Conservation (phyloP, 2,888 invertebrate genomes). For the Minunthozetes semirufus region DNA sequence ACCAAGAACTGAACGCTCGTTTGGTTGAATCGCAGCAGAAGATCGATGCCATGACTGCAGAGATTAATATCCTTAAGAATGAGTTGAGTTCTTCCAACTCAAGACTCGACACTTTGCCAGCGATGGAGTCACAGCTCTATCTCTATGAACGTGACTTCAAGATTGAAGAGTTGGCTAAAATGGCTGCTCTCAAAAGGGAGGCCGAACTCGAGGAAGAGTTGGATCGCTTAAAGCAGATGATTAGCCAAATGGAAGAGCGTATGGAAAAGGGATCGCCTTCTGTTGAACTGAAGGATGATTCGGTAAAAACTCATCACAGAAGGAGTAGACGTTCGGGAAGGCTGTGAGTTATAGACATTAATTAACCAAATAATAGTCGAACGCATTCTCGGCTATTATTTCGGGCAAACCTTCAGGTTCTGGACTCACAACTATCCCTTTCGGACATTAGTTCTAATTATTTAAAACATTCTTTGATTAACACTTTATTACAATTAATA, state of each 20-base stretch:
- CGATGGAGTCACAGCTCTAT: background rate
- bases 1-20: background rate
- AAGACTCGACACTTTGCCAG: background rate
- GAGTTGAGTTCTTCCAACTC: background rate
- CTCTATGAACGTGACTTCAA: conserved; percentile 1
- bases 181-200: conserved; percentile 8
- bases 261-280: background rate
- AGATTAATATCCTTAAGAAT: background rate
- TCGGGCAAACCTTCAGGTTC: background rate
- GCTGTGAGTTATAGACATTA: background rate
- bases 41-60: conserved; percentile 2
- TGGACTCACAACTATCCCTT: background rate
- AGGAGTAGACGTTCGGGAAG: conserved; percentile 6
- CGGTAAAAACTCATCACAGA: background rate
- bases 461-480: background rate
- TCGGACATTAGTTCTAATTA: background rate
- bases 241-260: background rate
- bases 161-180: conserved; percentile 5
- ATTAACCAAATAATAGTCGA: background rate
- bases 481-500: background rate
- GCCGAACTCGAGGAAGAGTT: conserved; percentile 10
- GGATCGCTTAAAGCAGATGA: background rate
- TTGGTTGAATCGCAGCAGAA: background rate
- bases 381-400: background rate
- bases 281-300: background rate